Conservation (phyloP, 2,113 vertebrate species). For the Sander vitreus region DNA sequence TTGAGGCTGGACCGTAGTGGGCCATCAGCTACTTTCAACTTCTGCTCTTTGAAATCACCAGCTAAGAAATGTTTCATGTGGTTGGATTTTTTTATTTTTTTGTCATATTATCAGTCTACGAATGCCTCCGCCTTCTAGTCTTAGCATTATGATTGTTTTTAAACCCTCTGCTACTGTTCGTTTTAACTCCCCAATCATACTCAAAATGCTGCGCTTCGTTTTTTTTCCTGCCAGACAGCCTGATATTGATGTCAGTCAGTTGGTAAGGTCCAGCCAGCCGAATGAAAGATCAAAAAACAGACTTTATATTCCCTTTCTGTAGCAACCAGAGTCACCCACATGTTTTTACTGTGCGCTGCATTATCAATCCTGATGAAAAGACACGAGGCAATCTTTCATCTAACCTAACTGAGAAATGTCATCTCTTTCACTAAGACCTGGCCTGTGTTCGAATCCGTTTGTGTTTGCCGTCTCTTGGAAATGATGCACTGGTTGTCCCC, state of each 20-base stretch:
- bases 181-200: constrained; percentile 38
- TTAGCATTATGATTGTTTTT: constrained; percentile 34
- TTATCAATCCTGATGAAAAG: constrained; percentile 78
- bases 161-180: constrained; percentile 30
- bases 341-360: constrained; percentile 53
- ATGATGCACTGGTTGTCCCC: constrained; percentile 1
- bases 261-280: constrained; percentile 52
- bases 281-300: constrained; percentile 77
- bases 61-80: neutral
- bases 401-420: constrained; percentile 68
- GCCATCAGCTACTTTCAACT: constrained; percentile 2
- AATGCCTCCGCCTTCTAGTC: neutral
- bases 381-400: constrained; percentile 66
- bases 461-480: constrained; percentile 38
- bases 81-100: neutral
- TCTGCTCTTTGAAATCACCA: constrained; percentile 4
- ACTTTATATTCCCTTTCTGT: constrained; percentile 73
- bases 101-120: constrained; percentile 16
- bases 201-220: constrained; percentile 19
- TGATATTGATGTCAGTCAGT: constrained; percentile 67
- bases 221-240: constrained; percentile 49
- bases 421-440: constrained; percentile 53
- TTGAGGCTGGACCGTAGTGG: constrained; percentile 7
- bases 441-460: constrained; percentile 29
- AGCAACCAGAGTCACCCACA: constrained; percentile 71